These are phyloP conservation scores for Conus ventricosus DNA, from an alignment of 1,140 invertebrate species.

Conservation along the genomic window DNA sequence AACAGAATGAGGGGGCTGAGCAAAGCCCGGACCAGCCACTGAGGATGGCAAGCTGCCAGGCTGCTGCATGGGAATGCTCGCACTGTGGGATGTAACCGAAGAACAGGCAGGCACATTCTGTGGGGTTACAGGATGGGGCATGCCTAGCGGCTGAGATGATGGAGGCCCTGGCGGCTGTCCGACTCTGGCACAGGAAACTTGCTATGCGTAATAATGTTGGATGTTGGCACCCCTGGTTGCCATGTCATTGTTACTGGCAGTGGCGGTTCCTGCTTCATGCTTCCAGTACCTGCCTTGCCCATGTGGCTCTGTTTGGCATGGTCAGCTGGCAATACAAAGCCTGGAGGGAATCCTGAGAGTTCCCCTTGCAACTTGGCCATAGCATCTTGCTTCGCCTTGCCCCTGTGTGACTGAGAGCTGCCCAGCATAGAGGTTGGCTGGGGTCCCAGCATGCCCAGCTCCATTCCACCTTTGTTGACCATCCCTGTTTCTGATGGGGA, in stretches of 20 bases:
- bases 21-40: neutral
- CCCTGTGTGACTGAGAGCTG: neutral
- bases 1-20: slow-evolving; percentile 3
- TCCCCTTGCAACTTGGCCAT: neutral
- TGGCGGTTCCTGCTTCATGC: slow-evolving; percentile 24
- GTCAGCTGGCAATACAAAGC: neutral
- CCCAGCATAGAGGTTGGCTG: neutral
- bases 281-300: neutral
- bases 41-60: neutral
- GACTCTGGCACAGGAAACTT: neutral
- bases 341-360: neutral
- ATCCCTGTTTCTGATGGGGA: neutral
- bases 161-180: neutral
- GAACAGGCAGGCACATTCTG: neutral
- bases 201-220: neutral
- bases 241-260: neutral
- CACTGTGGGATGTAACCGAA: neutral
- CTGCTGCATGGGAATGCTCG: neutral
- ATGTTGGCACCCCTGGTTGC: slow-evolving; percentile 20
- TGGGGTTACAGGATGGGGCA: neutral
- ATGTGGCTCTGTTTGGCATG: neutral
- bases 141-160: neutral
- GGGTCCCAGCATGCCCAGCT: neutral
- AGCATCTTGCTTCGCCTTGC: neutral
- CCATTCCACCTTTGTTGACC: neutral